phyloP scores from a whole-genome alignment of 2,797 vertebrate species.

The Eurystomus glaucurus region DNA sequence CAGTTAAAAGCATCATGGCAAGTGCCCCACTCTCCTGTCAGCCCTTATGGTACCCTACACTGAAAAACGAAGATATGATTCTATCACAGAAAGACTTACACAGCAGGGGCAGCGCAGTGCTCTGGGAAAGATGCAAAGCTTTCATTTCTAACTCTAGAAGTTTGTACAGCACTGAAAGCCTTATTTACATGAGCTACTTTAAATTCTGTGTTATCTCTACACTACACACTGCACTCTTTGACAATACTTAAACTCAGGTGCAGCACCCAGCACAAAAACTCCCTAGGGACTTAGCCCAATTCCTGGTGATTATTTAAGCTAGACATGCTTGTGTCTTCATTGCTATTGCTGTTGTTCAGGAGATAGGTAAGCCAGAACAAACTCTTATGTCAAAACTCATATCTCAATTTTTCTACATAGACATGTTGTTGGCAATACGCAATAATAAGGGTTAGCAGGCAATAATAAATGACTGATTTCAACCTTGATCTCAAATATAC shows the following conservation, averaged over 20 bases:
- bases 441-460: not conserved
- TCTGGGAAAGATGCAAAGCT: not conserved
- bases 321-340: not conserved
- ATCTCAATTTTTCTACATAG: not conserved
- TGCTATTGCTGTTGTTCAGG: not conserved
- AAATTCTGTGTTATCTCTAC: not conserved
- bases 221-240: not conserved
- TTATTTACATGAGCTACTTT: not conserved
- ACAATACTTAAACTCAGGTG: not conserved
- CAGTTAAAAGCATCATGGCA: not conserved
- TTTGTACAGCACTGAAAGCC: not conserved
- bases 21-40: not conserved
- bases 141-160: not conserved
- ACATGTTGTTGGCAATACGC: not conserved
- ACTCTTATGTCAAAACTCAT: not conserved
- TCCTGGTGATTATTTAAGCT: not conserved
- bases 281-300: not conserved
- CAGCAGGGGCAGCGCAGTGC: not conserved
- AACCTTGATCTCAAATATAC: not conserved
- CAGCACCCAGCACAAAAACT: not conserved
- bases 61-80: accelerated
- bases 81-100: accelerated
- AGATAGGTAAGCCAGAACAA: not conserved
- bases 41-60: not conserved
- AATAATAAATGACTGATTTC: not conserved